These are phyloP conservation scores for Sericinus montela DNA, from an alignment of 2,888 invertebrate species.

Conservation along the genomic window DNA sequence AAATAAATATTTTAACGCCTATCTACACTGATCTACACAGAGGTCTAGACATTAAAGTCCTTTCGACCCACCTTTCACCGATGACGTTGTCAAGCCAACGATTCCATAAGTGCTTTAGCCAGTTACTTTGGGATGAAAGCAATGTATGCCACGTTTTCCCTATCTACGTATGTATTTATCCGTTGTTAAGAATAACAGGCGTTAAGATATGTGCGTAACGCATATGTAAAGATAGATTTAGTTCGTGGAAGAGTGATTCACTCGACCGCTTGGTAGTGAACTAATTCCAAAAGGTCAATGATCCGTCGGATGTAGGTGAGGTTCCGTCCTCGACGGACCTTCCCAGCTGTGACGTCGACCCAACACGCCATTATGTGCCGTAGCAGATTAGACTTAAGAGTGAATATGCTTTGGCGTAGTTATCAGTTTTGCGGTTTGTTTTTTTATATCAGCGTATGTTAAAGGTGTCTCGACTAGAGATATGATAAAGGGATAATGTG, in stretches of 20 bases:
- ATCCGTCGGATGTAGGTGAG: constrained; percentile 30
- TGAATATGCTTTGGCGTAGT: background rate
- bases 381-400: background rate
- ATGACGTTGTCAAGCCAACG: too few species aligned
- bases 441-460: background rate
- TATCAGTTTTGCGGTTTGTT: background rate
- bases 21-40: too few species aligned
- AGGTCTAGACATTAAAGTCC: too few species aligned
- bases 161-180: too few species aligned
- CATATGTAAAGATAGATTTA: background rate
- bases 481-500: too few species aligned
- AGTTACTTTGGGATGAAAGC: too few species aligned
- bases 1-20: too few species aligned
- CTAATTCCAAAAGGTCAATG: constrained; percentile 27
- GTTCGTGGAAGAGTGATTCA: constrained; percentile 7
- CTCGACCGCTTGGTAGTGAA: constrained; percentile 26
- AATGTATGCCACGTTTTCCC: too few species aligned
- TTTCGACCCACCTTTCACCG: too few species aligned
- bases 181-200: too few species aligned
- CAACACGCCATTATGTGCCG: background rate
- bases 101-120: too few species aligned
- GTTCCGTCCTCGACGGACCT: constrained; percentile 23
- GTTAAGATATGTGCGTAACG: too few species aligned
- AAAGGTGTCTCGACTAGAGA: background rate
- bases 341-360: constrained; percentile 4